These are phyloP conservation scores for Aegypius monachus DNA, from an alignment of 2,113 vertebrate genomes.

Conservation along the genomic window DNA sequence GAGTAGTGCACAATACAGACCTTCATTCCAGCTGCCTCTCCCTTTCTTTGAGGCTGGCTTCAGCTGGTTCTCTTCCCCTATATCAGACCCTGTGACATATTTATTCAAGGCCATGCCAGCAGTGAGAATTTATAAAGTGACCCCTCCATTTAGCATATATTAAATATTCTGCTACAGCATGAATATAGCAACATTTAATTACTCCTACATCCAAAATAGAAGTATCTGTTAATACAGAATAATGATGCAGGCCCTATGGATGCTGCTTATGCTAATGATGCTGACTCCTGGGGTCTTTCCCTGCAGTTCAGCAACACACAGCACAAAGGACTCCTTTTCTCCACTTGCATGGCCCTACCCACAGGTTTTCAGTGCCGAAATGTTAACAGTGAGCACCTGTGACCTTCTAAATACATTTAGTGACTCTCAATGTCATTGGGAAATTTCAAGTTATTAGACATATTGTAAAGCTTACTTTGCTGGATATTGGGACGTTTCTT, in stretches of 20 bases:
- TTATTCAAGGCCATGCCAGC: background rate
- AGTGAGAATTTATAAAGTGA: background rate
- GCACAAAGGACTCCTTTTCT: background rate
- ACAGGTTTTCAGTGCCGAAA: background rate
- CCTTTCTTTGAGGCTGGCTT: background rate
- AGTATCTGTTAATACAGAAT: background rate
- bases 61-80: background rate
- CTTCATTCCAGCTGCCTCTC: background rate
- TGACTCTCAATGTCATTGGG: background rate
- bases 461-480: background rate
- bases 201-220: background rate
- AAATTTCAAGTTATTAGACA: background rate
- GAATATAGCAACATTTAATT: background rate
- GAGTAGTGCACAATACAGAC: background rate
- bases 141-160: background rate
- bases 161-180: background rate
- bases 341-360: background rate
- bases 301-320: background rate
- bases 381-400: background rate
- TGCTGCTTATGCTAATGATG: background rate
- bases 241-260: background rate
- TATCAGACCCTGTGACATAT: accelerated
- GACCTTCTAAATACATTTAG: background rate
- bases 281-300: background rate
- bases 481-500: background rate